phyloP scores from a whole-genome alignment of 2,113 vertebrate genomes.

The Canis aureus region DNA sequence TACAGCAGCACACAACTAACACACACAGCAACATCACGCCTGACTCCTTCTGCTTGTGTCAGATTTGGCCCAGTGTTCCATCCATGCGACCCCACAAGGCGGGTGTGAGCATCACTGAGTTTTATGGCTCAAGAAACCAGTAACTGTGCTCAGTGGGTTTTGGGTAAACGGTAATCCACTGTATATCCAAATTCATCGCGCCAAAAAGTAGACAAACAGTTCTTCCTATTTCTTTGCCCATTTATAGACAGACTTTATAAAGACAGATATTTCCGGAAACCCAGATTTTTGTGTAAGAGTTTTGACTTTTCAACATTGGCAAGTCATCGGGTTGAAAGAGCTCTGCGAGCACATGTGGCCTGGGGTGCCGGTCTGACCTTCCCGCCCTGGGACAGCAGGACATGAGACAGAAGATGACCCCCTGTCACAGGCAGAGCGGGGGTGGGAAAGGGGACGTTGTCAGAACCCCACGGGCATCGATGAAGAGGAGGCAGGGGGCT shows the following conservation, averaged over 20 bases:
- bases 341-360: background rate
- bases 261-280: background rate
- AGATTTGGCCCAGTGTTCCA: rapidly evolving
- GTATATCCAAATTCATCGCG: background rate
- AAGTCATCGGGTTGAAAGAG: background rate
- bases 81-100: rapidly evolving
- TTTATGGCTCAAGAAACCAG: background rate
- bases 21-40: background rate
- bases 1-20: rapidly evolving
- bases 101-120: background rate
- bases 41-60: background rate
- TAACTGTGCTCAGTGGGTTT: background rate
- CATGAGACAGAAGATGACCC: background rate
- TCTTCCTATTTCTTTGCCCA: background rate
- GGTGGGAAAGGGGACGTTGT: background rate
- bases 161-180: background rate
- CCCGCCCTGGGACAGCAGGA: background rate
- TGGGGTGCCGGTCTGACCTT: background rate
- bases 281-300: background rate
- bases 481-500: background rate
- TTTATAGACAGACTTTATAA: background rate
- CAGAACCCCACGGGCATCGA: background rate
- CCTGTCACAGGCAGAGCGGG: background rate
- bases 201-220: background rate
- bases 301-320: background rate